These are phyloP conservation scores for Sinosuthora webbiana DNA, from an alignment of 2,113 vertebrate genomes.

Conservation along the genomic window DNA sequence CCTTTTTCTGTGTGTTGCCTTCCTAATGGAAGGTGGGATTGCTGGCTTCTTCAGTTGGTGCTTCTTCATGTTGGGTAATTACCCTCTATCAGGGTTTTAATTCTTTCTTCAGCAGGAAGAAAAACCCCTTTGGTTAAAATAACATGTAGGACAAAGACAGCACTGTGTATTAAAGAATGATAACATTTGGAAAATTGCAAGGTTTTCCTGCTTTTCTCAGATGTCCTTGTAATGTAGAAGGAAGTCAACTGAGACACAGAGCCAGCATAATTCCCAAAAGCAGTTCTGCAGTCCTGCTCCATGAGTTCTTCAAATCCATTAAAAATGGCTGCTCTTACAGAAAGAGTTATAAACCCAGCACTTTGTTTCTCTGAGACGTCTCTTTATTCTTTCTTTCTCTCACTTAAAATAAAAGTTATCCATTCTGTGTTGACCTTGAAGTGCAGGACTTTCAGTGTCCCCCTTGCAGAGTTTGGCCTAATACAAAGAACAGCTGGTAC, in stretches of 20 bases:
- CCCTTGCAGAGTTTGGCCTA: not conserved
- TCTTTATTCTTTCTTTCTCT: not conserved
- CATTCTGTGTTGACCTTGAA: not conserved
- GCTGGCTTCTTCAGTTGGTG: not conserved
- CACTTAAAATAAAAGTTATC: not conserved
- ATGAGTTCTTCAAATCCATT: not conserved
- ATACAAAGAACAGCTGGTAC: constrained; percentile 40
- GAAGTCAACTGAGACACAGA: not conserved
- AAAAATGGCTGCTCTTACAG: not conserved
- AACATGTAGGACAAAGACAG: not conserved
- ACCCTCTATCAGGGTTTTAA: not conserved
- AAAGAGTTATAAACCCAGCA: not conserved
- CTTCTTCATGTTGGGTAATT: not conserved
- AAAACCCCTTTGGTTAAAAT: not conserved
- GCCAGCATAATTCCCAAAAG: not conserved
- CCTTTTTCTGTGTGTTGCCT: not conserved
- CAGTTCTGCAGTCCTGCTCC: not conserved
- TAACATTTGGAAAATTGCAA: not conserved
- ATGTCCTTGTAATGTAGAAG: not conserved
- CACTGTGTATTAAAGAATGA: not conserved
- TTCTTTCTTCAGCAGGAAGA: not conserved
- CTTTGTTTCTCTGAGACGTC: not conserved
- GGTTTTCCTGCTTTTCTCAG: not conserved
- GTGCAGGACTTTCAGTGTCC: not conserved
- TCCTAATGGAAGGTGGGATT: not conserved